Percentiles rank a stretch among this genome's conserved stretches.
Evolutionary conservation across 92 coral and sea anemone species (phyloP).

Genomic region (Umimayanthus kanabou): DNA sequence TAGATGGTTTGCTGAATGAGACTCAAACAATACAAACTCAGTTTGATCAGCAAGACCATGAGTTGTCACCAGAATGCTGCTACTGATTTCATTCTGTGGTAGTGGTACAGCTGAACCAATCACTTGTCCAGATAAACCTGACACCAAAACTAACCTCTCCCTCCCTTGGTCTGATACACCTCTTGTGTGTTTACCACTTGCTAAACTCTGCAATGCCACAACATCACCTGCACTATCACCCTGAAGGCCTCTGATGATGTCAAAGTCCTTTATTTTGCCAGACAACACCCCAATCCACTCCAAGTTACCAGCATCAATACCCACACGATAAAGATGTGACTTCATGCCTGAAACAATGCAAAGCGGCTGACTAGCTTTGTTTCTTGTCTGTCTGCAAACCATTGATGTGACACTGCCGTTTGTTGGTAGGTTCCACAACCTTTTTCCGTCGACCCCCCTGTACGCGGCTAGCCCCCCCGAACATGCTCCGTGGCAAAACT

Average conservation of each 20-base stretch:
- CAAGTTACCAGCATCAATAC: slow-evolving; percentile 45
- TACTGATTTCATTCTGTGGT: slow-evolving; percentile 18
- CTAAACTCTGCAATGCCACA: slow-evolving; percentile 37
- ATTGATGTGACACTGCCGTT: slow-evolving; percentile 7
- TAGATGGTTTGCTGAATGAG: slow-evolving; percentile 14
- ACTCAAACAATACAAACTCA: slow-evolving; percentile 65
- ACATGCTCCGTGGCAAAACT: slow-evolving; percentile 11
- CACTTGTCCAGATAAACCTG: slow-evolving; percentile 68
- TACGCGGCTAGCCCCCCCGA: background rate
- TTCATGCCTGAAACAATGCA: slow-evolving; percentile 9
- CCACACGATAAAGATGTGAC: slow-evolving; percentile 12
- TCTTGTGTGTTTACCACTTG: background rate
- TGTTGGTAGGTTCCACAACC: slow-evolving; percentile 7
- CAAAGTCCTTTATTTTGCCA: slow-evolving; percentile 49
- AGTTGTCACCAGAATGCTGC: slow-evolving; percentile 47
- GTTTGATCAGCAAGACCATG: slow-evolving; percentile 34
- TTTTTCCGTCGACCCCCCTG: background rate
- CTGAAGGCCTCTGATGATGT: slow-evolving; percentile 53
- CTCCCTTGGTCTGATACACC: background rate
- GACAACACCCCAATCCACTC: slow-evolving; percentile 55
- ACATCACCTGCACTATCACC: slow-evolving; percentile 61
- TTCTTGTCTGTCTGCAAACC: background rate
- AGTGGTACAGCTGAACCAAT: slow-evolving; percentile 58
- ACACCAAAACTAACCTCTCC: slow-evolving; percentile 46
- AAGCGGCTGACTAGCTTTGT: background rate